Conservation (phyloP, 2,797 vertebrate species). For the Valencia hispanica region DNA sequence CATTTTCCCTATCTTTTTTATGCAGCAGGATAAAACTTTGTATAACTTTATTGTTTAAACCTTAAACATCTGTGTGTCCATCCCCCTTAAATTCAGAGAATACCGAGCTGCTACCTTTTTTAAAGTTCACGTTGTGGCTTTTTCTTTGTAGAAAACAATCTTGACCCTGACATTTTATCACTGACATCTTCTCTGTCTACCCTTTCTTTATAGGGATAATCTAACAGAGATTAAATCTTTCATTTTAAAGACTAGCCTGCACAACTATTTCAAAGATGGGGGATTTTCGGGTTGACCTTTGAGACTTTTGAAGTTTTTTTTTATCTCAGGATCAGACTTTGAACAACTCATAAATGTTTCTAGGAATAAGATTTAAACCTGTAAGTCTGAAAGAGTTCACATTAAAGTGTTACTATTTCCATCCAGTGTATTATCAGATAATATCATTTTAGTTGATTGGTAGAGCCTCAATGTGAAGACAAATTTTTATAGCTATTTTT, state of each 20-base stretch:
- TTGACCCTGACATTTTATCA: slow-evolving; percentile 47
- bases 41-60: slow-evolving; percentile 2
- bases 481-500: neutral
- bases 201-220: slow-evolving; percentile 72
- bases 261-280: slow-evolving; percentile 49
- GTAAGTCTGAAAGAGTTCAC: slow-evolving; percentile 34
- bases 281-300: slow-evolving; percentile 72
- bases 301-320: slow-evolving; percentile 54
- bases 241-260: slow-evolving; percentile 45
- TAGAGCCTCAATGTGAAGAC: neutral
- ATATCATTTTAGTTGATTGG: neutral
- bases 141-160: slow-evolving; percentile 24
- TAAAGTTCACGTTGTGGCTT: slow-evolving; percentile 14
- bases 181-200: slow-evolving; percentile 55
- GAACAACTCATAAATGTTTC: slow-evolving; percentile 52
- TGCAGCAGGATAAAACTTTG: neutral
- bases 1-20: neutral
- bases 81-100: slow-evolving; percentile 2
- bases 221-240: slow-evolving; percentile 62
- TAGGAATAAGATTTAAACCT: slow-evolving; percentile 34
- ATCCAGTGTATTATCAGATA: slow-evolving; percentile 14
- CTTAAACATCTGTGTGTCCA: slow-evolving; percentile 12
- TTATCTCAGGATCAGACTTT: slow-evolving; percentile 31
- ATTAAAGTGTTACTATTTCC: slow-evolving; percentile 24
- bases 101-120: slow-evolving; percentile 1